These are phyloP conservation scores for Hestina assimilis DNA, from an alignment of 1,140 invertebrate genomes.

Conservation along the genomic window DNA sequence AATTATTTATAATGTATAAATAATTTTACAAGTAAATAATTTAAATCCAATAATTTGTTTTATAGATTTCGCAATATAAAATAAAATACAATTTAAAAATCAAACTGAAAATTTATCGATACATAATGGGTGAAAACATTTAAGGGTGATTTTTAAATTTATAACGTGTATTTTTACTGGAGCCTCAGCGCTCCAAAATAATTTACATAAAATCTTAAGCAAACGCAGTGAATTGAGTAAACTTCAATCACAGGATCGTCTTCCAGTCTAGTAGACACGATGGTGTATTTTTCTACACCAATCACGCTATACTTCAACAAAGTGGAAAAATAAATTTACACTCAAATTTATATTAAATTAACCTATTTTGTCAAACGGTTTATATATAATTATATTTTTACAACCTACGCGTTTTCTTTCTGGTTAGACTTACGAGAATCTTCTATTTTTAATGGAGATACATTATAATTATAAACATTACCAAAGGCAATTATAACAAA, in stretches of 20 bases:
- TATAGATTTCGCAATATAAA: no score
- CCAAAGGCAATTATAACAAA: no score
- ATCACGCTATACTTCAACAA: conserved; percentile 30
- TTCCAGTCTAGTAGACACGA: conserved; percentile 47
- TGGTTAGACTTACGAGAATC: no score
- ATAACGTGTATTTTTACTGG: conserved; percentile 27
- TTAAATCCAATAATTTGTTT: no score
- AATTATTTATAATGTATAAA: no score
- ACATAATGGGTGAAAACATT: neutral
- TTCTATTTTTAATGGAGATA: no score
- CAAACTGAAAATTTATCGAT: neutral
- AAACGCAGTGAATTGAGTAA: conserved; percentile 64
- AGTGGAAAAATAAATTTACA: conserved; percentile 30
- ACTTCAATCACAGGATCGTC: conserved; percentile 63
- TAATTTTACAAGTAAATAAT: no score
- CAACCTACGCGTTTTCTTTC: no score
- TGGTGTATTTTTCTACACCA: conserved; percentile 36
- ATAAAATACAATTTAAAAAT: neutral
- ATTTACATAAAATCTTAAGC: conserved; percentile 67
- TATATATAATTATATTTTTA: no score
- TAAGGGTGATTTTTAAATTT: conserved; percentile 14
- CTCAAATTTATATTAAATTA: conserved; percentile 15
- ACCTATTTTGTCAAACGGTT: neutral
- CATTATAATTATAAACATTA: no score
- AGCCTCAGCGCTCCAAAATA: conserved; percentile 47